Evolutionary conservation across 2,888 invertebrate genomes (phyloP).

Genomic region (Tetranychus truncatus): DNA sequence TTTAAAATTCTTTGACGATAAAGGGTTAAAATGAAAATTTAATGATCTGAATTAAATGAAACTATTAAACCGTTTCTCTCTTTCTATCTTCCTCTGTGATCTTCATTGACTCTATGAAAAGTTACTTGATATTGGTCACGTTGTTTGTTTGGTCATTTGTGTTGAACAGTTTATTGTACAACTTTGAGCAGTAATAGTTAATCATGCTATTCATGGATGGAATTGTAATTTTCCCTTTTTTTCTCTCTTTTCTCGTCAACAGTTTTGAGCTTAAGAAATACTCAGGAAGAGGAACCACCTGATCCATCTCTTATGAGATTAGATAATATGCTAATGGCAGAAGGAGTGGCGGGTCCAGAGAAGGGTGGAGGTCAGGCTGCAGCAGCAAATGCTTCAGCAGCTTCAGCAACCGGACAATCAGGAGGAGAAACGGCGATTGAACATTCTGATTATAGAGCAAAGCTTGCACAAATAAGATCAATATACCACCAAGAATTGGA

Average conservation of each 20-base stretch:
- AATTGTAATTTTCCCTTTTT: constrained; percentile 15
- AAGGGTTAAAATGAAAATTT: too few relatives aligned
- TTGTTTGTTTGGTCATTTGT: too few relatives aligned
- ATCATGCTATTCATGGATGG: not conserved
- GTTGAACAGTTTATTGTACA: too few relatives aligned
- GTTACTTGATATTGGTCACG: too few relatives aligned
- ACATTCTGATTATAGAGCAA: constrained; percentile 97
- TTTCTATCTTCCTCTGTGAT: too few relatives aligned
- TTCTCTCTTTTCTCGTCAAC: constrained; percentile 13
- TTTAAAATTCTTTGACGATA: too few relatives aligned
- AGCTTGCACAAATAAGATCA: constrained; percentile 91
- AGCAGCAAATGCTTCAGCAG: constrained; percentile 65
- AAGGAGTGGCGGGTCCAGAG: constrained; percentile 90
- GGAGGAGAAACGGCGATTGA: constrained; percentile 88
- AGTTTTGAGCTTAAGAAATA: constrained; percentile 59
- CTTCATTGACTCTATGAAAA: too few relatives aligned
- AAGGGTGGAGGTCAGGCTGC: constrained; percentile 54
- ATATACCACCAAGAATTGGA: constrained; percentile 98
- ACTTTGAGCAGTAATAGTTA: not conserved
- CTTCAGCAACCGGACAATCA: constrained; percentile 45
- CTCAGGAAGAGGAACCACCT: constrained; percentile 92
- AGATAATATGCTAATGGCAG: constrained; percentile 93
- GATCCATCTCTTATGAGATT: constrained; percentile 94
- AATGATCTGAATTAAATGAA: too few relatives aligned
- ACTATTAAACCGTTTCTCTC: too few relatives aligned